Conservation (phyloP, 1,140 invertebrate genomes). For the Palaemon carinicauda region DNA sequence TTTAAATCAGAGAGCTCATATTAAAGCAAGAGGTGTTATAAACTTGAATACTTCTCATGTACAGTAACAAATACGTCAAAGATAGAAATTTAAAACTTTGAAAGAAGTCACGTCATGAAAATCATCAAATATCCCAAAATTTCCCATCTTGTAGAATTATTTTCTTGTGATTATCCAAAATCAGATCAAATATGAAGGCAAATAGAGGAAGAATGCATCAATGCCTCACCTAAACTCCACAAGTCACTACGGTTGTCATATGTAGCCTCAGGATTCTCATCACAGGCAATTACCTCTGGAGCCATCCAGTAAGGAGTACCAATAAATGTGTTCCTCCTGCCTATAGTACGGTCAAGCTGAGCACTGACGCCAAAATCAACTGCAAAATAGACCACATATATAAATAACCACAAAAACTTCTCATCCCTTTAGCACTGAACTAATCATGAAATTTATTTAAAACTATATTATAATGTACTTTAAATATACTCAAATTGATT, state of each 20-base stretch:
- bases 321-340: slow-evolving; percentile 98
- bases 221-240: slow-evolving; percentile 83
- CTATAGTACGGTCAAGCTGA: slow-evolving; percentile 98
- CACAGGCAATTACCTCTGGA: slow-evolving; percentile 97
- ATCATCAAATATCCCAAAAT: too few relatives aligned
- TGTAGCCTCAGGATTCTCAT: slow-evolving; percentile 99
- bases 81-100: too few relatives aligned
- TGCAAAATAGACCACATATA: slow-evolving; percentile 62
- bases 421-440: background rate
- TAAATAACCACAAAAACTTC: background rate
- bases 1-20: too few relatives aligned
- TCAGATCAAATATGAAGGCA: background rate
- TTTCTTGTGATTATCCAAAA: background rate
- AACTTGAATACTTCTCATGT: too few relatives aligned
- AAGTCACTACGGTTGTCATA: slow-evolving; percentile 99
- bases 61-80: too few relatives aligned
- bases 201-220: background rate
- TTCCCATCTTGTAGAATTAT: too few relatives aligned
- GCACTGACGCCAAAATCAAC: slow-evolving; percentile 99
- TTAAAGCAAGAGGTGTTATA: too few relatives aligned
- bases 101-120: too few relatives aligned
- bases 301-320: slow-evolving; percentile 99
- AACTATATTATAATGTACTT: background rate
- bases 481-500: too few relatives aligned
- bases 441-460: background rate